phyloP scores from a whole-genome alignment of 2,888 invertebrate genomes.

The Thymelicus sylvestris region DNA sequence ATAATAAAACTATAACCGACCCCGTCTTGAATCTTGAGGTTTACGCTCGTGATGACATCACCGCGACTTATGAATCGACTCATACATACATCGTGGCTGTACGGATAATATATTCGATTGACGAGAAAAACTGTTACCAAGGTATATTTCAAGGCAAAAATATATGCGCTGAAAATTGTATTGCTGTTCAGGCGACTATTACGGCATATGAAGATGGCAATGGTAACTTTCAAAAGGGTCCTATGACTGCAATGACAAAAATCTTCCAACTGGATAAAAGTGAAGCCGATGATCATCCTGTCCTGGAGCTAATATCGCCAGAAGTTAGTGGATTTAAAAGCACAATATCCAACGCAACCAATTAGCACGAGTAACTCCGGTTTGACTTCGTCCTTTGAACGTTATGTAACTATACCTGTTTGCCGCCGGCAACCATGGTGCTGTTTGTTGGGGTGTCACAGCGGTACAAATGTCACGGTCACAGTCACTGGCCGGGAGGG shows the following conservation, averaged over 20 bases:
- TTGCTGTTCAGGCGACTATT: conserved; percentile 23
- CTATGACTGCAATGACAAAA: not conserved
- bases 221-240: conserved; percentile 5
- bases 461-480: conserved; percentile 66
- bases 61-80: conserved; percentile 75
- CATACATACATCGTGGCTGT: conserved; percentile 56
- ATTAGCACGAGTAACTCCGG: conserved; percentile 5
- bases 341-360: conserved; percentile 14
- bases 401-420: conserved; percentile 71
- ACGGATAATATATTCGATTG: conserved; percentile 58
- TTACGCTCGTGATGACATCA: conserved; percentile 75
- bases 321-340: conserved; percentile 13
- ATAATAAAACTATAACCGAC: conserved; percentile 71
- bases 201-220: not conserved
- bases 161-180: conserved; percentile 30
- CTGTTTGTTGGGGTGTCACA: conserved; percentile 57
- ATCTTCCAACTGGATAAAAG: not conserved
- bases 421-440: conserved; percentile 83
- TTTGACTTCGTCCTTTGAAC: conserved; percentile 48
- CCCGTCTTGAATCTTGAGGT: conserved; percentile 65
- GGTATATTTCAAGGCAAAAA: conserved; percentile 33
- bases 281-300: not conserved
- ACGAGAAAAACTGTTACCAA: conserved; percentile 51
- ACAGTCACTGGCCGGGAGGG: conserved; percentile 53
- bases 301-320: conserved; percentile 10